Percentiles rank a stretch among this genome's conserved stretches.
Conservation (phyloP, 2,113 vertebrate genomes). For the Oryzias melastigma region DNA sequence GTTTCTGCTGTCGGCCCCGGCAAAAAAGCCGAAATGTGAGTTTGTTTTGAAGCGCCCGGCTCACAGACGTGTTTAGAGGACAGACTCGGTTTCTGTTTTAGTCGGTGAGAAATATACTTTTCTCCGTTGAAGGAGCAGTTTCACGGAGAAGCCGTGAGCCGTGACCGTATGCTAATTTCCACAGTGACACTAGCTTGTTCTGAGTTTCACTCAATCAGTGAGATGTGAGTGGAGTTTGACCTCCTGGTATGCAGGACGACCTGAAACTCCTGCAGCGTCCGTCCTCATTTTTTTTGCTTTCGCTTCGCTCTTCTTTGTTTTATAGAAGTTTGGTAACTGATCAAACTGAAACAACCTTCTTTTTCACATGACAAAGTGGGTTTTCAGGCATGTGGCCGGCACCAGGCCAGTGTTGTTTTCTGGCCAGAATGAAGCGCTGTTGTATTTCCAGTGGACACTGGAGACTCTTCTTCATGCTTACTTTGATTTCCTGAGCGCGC, state of each 20-base stretch:
- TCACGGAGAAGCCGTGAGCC: neutral
- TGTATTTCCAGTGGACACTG: neutral
- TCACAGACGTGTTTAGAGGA: too few relatives aligned
- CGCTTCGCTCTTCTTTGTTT: slow-evolving; percentile 12
- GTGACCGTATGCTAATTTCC: slow-evolving; percentile 45
- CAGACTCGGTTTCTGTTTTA: too few relatives aligned
- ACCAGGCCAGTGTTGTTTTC: neutral
- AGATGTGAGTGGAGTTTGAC: slow-evolving; percentile 48
- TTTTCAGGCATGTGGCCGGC: neutral
- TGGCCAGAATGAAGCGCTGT: slow-evolving; percentile 3
- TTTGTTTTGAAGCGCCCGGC: too few relatives aligned
- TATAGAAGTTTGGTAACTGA: neutral
- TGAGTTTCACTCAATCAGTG: slow-evolving; percentile 43
- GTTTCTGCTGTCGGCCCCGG: neutral
- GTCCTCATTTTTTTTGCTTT: slow-evolving; percentile 26
- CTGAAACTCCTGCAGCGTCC: neutral
- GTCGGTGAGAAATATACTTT: neutral
- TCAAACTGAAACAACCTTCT: too few relatives aligned
- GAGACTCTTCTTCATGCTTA: neutral
- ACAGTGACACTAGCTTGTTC: neutral
- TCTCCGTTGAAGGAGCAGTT: neutral
- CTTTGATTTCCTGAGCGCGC: slow-evolving; percentile 8
- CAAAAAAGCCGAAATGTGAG: neutral
- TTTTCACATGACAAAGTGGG: too few relatives aligned
- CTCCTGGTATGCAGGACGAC: slow-evolving; percentile 9